phyloP scores from a whole-genome alignment of 2,113 vertebrate genomes.

The Chionodraco myersi region DNA sequence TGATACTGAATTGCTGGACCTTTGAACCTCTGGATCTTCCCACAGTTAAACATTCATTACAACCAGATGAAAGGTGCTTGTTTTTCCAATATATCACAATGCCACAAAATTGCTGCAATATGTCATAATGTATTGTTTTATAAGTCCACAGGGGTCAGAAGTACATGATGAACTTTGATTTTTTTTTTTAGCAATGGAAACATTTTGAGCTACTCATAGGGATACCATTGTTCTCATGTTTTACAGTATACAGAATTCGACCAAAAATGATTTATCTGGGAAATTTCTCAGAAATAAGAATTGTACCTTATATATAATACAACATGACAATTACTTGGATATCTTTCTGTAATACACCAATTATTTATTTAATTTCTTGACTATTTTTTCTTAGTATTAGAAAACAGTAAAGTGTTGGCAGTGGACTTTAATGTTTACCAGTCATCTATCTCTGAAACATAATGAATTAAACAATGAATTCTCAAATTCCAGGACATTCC shows the following conservation, averaged over 20 bases:
- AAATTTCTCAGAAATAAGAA: neutral
- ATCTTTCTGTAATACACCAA: no score
- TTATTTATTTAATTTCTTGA: no score
- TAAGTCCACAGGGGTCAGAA: constrained; percentile 12
- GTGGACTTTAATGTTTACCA: neutral
- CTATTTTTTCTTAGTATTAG: neutral
- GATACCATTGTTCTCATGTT: neutral
- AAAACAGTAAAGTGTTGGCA: neutral
- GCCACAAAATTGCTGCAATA: constrained; percentile 5
- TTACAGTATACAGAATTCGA: neutral
- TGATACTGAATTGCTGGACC: neutral
- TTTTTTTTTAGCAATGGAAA: neutral
- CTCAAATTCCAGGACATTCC: neutral
- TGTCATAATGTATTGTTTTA: constrained; percentile 24
- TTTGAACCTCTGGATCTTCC: neutral
- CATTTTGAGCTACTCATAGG: neutral
- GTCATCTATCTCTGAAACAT: neutral
- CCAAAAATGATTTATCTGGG: neutral
- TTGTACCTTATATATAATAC: neutral
- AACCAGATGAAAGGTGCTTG: constrained; percentile 8
- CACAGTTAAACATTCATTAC: constrained; percentile 14
- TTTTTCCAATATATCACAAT: no score
- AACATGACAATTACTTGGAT: neutral
- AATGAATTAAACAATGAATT: neutral
- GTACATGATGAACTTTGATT: constrained; percentile 10